These are phyloP conservation scores for Nephrocerus scutellatus DNA, from an alignment of 2,888 invertebrate genomes.

Conservation along the genomic window DNA sequence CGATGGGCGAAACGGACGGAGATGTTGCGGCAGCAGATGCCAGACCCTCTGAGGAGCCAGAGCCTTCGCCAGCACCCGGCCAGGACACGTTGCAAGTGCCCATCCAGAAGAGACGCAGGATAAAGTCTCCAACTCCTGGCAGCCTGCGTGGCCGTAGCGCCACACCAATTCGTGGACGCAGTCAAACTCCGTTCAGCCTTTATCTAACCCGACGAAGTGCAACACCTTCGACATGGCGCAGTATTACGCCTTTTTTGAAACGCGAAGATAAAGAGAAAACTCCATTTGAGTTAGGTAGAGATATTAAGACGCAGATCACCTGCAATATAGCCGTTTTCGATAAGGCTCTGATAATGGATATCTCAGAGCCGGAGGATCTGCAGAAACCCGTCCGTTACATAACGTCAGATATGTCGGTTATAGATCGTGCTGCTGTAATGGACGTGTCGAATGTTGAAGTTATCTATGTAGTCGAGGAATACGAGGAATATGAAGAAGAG, in stretches of 20 bases:
- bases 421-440: constrained; percentile 48
- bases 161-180: constrained; percentile 46
- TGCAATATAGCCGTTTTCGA: constrained; percentile 47
- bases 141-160: constrained; percentile 45
- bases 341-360: constrained; percentile 47
- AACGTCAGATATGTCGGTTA: constrained; percentile 47
- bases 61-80: constrained; percentile 34
- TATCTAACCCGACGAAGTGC: constrained; percentile 46
- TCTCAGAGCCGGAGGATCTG: constrained; percentile 41
- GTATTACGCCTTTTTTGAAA: constrained; percentile 47
- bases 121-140: constrained; percentile 46
- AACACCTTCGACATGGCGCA: constrained; percentile 47
- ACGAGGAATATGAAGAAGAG: constrained; percentile 42
- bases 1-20: constrained; percentile 45
- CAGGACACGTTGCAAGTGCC: constrained; percentile 43
- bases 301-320: constrained; percentile 40
- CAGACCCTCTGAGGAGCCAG: constrained; percentile 39
- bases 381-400: constrained; percentile 47
- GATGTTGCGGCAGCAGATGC: constrained; percentile 37
- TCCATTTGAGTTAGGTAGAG: constrained; percentile 46
- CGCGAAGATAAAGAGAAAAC: constrained; percentile 47
- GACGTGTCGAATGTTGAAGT: constrained; percentile 49
- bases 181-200: constrained; percentile 43
- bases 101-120: constrained; percentile 40
- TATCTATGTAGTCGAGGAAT: constrained; percentile 47